Evolutionary conservation across 2,797 vertebrate genomes (phyloP).

Genomic region (Oreonectes daqikongensis): DNA sequence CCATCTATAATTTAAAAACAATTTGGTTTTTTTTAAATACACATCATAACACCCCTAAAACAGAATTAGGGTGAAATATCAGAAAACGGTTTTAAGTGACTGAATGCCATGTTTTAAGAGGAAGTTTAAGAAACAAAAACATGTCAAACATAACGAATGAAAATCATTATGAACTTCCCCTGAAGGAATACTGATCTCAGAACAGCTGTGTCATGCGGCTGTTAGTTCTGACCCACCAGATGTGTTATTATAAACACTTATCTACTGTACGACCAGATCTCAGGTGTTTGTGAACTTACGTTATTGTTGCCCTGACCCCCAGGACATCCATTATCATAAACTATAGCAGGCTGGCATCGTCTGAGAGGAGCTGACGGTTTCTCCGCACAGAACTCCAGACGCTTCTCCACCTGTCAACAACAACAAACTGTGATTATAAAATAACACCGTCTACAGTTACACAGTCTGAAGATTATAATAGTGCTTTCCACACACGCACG

Average conservation of each 20-base stretch:
- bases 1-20: too few relatives aligned
- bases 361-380: conserved; percentile 79
- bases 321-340: conserved; percentile 73
- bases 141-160: neutral
- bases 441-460: neutral
- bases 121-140: neutral
- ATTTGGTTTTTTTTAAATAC: too few relatives aligned
- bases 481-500: too few relatives aligned
- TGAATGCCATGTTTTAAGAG: neutral
- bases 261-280: neutral
- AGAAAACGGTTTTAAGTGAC: neutral
- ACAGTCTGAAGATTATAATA: too few relatives aligned
- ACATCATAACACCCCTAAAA: too few relatives aligned
- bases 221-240: conserved; percentile 12
- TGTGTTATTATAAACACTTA: neutral
- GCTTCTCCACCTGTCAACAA: conserved; percentile 68
- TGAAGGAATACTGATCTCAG: conserved; percentile 14
- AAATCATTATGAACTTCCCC: neutral
- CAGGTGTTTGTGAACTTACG: conserved; percentile 61
- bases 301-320: conserved; percentile 73
- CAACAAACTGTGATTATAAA: neutral
- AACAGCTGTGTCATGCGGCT: conserved; percentile 31
- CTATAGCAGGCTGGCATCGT: conserved; percentile 76
- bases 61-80: neutral
- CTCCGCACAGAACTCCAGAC: conserved; percentile 78